Evolutionary conservation across 2,888 invertebrate genomes (phyloP).

Genomic region (Zaprionus bogoriensis): DNA sequence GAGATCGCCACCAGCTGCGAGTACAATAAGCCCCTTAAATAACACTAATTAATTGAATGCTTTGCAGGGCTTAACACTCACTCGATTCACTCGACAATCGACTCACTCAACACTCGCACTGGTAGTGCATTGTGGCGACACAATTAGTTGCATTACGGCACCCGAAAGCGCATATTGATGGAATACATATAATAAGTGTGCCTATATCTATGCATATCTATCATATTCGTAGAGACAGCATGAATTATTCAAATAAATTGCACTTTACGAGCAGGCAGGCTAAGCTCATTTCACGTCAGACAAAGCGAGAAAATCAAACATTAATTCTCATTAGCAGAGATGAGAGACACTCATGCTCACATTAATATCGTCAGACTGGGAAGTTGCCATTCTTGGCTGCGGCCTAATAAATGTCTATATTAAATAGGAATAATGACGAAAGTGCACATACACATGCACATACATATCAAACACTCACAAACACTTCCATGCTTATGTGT

Average conservation of each 20-base stretch:
- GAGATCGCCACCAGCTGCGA: not conserved
- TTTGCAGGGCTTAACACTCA: slow-evolving; percentile 25
- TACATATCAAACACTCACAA: not conserved
- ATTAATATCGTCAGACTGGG: slow-evolving; percentile 4
- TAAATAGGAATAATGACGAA: slow-evolving; percentile 38
- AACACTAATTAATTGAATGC: slow-evolving; percentile 33
- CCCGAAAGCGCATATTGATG: not conserved
- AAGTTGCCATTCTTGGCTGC: not conserved
- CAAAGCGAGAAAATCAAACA: slow-evolving; percentile 27
- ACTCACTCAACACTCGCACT: slow-evolving; percentile 3
- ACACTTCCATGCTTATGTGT: not conserved
- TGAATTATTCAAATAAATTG: slow-evolving; percentile 7
- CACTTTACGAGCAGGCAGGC: slow-evolving; percentile 15
- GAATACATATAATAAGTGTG: slow-evolving; percentile 1
- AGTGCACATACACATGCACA: not conserved
- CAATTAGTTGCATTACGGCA: not conserved
- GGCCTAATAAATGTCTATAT: slow-evolving; percentile 25
- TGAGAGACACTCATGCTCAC: slow-evolving; percentile 4
- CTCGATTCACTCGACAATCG: not conserved
- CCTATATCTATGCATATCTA: not conserved
- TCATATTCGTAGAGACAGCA: slow-evolving; percentile 12
- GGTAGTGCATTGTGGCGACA: not conserved
- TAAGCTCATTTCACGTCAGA: slow-evolving; percentile 3
- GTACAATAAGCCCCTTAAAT: slow-evolving; percentile 5
- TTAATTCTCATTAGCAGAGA: slow-evolving; percentile 53